Base-by-base conservation (phyloP, 2,113 vertebrate genomes). In the Calyptommatus sinebrachiatus region DNA sequence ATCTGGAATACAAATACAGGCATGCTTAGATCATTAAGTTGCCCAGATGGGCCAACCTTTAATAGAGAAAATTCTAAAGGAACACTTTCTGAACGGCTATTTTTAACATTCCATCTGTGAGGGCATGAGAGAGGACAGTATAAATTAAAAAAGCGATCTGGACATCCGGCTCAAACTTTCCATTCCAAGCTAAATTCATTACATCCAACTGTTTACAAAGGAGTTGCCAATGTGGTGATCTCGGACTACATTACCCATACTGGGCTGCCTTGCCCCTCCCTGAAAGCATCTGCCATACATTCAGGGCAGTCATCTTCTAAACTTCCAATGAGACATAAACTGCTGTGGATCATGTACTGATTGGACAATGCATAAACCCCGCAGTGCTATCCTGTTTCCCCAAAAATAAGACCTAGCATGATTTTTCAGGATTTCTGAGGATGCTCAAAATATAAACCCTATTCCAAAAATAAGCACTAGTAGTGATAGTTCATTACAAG, bases 111-210 rank as follows among this genome's bases (percentile, higher is more conserved):
- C 63, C 31, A 53, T 21, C 29, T 53, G 16, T 66, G 46, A 80
- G 28, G 29, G 14, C 71, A 67, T 63, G 65, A 77, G 70, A 72
- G 62, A 79, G 61, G 46, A 21, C 62, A 80, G 46, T 24, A 50
- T 10, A 77, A 67, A 65, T 28, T 86, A 82, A 88, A 31, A 12
- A 73, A 7, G 9, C n/a, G 69, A 78, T 46, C 28, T 46, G 22
- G 65, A 57, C 76, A 57, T 31, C 22, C 66, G 57, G 22, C 48
- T 69, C 66, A 69, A 18, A 35, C 46, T 68, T 61, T 35, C 67
- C 41, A 31, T 12, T 70, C 66, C 67, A 70, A 4, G 65, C 46
- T 45, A 46, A 68, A 53, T 57, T 26, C 11, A 48, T 60, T 18
- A 16, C 31, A 70, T 46, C 71, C 18, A 28, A 45, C 35, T 61